These are phyloP conservation scores for Nomia melanderi DNA, from an alignment of 1,140 invertebrate genomes.

Conservation along the genomic window DNA sequence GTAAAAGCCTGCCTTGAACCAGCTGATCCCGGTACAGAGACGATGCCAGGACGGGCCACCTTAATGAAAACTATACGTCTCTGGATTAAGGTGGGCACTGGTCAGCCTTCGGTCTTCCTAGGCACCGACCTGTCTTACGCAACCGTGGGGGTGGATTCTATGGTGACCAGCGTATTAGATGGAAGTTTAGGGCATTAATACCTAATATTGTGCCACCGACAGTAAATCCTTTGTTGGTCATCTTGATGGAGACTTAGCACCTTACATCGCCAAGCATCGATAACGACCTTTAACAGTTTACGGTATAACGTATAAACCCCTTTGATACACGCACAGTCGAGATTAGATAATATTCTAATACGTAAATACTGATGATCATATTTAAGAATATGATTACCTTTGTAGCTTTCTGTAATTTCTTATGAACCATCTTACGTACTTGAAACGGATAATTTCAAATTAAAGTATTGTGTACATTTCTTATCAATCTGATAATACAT, in stretches of 20 bases:
- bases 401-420: too few relatives aligned
- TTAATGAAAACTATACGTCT: conserved; percentile 80
- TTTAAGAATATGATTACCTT: too few relatives aligned
- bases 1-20: conserved; percentile 74
- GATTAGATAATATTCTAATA: too few relatives aligned
- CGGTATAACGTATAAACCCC: conserved; percentile 14
- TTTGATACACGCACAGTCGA: neutral
- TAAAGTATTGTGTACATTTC: too few relatives aligned
- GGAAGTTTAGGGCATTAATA: conserved; percentile 78
- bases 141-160: conserved; percentile 66
- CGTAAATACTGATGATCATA: too few relatives aligned
- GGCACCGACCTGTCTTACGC: conserved; percentile 74
- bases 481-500: too few relatives aligned
- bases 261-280: conserved; percentile 63
- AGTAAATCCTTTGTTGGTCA: conserved; percentile 79
- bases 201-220: conserved; percentile 74
- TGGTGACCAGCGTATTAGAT: conserved; percentile 73
- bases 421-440: too few relatives aligned
- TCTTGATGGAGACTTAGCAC: conserved; percentile 74
- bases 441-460: too few relatives aligned
- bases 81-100: conserved; percentile 78
- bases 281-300: conserved; percentile 51
- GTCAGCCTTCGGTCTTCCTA: conserved; percentile 67
- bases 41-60: conserved; percentile 67
- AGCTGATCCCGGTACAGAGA: conserved; percentile 77